Percentiles rank a stretch among this genome's conserved stretches.
phyloP scores from a whole-genome alignment of 2,113 vertebrate genomes.

The Pelvicachromis taeniatus region DNA sequence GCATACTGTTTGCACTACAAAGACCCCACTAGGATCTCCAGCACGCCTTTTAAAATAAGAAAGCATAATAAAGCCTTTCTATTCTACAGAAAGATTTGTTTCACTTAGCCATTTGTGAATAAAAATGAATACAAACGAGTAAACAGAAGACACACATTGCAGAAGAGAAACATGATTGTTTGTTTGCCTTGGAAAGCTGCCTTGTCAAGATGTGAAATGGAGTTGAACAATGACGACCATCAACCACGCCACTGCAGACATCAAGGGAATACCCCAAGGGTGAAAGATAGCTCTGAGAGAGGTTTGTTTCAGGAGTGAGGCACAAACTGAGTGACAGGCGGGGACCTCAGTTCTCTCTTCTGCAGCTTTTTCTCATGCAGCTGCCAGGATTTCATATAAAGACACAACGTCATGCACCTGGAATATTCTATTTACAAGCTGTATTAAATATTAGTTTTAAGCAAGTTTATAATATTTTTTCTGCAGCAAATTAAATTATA shows the following conservation, averaged over 20 bases:
- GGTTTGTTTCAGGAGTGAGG: slow-evolving; percentile 1
- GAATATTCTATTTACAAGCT: background rate
- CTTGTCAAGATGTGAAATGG: slow-evolving; percentile 34
- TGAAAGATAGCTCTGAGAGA: slow-evolving; percentile 10
- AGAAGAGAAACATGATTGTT: slow-evolving; percentile 9
- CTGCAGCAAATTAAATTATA: background rate
- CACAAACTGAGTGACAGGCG: background rate
- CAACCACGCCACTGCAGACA: slow-evolving; percentile 8
- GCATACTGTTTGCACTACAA: background rate
- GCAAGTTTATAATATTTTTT: background rate
- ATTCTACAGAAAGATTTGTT: background rate
- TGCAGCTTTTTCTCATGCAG: background rate
- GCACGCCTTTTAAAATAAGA: background rate
- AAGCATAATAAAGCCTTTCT: background rate
- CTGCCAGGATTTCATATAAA: background rate
- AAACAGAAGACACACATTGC: background rate
- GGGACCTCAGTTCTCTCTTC: background rate
- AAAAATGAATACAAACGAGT: background rate
- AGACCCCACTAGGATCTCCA: background rate
- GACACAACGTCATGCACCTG: background rate
- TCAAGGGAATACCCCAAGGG: slow-evolving; percentile 21
- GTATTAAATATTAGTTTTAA: background rate
- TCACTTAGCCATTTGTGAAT: background rate
- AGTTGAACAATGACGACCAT: slow-evolving; percentile 48
- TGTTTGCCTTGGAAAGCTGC: slow-evolving; percentile 32